Evolutionary conservation across 2,113 vertebrate species (phyloP).

Genomic region (Salminus brasiliensis): DNA sequence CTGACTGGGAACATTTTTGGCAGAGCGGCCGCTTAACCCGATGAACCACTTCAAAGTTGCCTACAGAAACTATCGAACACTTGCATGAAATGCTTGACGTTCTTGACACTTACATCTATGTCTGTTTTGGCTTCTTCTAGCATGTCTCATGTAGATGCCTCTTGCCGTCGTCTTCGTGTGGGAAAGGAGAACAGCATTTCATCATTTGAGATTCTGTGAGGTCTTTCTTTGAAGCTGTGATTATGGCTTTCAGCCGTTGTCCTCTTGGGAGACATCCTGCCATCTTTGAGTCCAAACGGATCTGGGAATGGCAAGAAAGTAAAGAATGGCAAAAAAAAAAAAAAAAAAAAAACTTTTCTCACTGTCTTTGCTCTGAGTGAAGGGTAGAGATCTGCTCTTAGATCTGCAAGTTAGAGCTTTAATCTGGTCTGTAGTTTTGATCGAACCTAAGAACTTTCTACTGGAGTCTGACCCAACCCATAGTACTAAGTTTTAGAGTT

Average conservation of each 20-base stretch:
- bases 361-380: neutral
- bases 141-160: constrained; percentile 11
- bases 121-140: constrained; percentile 22
- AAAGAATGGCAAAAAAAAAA: neutral
- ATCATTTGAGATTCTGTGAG: constrained; percentile 13
- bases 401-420: neutral
- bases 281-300: constrained; percentile 7
- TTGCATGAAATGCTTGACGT: constrained; percentile 7
- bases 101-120: constrained; percentile 26
- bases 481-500: neutral
- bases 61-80: constrained; percentile 7
- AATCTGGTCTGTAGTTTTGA: neutral
- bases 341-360: constrained; percentile 1
- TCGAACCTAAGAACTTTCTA: neutral
- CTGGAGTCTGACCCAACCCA: neutral
- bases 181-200: constrained; percentile 6
- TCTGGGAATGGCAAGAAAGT: constrained; percentile 12
- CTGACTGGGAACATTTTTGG: neutral
- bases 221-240: constrained; percentile 26
- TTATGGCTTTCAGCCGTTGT: constrained; percentile 23
- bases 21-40: neutral
- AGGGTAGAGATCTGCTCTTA: neutral
- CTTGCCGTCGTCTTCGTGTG: constrained; percentile 13
- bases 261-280: neutral
- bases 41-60: neutral